Evolutionary conservation across 1,140 invertebrate genomes (phyloP), one percentile per base, ranked within the genome.

Genomic region (Bombus balteatus): DNA sequence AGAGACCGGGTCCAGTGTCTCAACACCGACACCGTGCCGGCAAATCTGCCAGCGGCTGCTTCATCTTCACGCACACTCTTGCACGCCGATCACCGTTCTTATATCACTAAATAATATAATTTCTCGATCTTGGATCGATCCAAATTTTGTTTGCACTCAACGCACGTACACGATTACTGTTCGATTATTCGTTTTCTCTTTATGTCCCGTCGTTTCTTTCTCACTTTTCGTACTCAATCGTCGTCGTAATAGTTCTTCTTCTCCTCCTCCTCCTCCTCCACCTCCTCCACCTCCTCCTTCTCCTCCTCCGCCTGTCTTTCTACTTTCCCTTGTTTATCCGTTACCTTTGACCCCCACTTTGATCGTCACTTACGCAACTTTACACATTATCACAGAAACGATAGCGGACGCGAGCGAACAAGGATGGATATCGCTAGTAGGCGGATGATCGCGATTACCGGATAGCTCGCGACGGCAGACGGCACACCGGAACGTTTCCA

Each of bases 201-300:
- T 73, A n/a, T 2, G 10, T 28, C n/a, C 25, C 25, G 53, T 39
- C 25, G 34, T 62, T 76, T 25, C 6, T 76, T 39, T n/a, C 18
- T 57, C 74, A 59, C 74, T 76, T 57, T 28, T n/a, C 53, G 53
- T 76, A n/a, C n/a, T 65, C 32, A 25, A 59, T n/a, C 53, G n/a
- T 34, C 32, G 32, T 34, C 32, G 32, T 83, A 34, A 34, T 65
- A 71, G 70, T 57, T 59, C 32, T 47, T 59, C 25, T 76, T 81
- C 73, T 82, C 70, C 93, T 92, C 94, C 68, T 91, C 92, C 91
- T 94, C 93, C 92, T 88, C 83, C 66, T n/a, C 47, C 47, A 53
- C 47, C 47, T 53, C 47, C 47, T 53, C 47, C 18, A 53, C 18
- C 47, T 53, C 47, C 47, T 53, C 47, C 43, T 77, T 57, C 70